A percentile compares a stretch with the other conserved stretches of the same genome.
Evolutionary conservation across 2,113 vertebrate species (phyloP).

Genomic region (Planiliza haematocheilus): DNA sequence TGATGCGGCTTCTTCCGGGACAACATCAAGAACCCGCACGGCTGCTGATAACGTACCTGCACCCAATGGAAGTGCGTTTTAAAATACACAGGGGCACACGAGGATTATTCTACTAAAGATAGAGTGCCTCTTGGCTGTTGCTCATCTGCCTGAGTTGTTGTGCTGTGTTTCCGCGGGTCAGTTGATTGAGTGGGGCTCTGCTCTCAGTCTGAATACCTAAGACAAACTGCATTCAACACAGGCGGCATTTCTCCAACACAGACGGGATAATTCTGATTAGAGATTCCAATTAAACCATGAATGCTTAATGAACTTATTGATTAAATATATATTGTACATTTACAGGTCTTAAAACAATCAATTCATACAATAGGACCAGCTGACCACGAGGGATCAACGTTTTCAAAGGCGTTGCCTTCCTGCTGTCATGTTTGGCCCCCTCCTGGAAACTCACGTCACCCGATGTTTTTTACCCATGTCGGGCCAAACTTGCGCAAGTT

Average conservation of each 20-base stretch:
- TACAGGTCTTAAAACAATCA: too few relatives aligned
- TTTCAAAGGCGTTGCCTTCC: too few relatives aligned
- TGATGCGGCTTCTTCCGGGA: slow-evolving; percentile 4
- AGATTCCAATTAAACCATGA: too few relatives aligned
- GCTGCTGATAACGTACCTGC: neutral
- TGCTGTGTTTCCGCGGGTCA: neutral
- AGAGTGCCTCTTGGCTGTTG: neutral
- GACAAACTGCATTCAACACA: neutral
- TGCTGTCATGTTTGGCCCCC: too few relatives aligned
- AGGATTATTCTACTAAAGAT: neutral
- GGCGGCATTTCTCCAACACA: neutral
- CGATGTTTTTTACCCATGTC: too few relatives aligned
- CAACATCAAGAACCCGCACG: slow-evolving; percentile 2
- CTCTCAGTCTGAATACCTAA: neutral
- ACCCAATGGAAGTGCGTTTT: neutral
- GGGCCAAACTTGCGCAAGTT: too few relatives aligned
- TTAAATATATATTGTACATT: too few relatives aligned
- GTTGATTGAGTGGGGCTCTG: neutral
- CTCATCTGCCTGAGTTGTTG: neutral
- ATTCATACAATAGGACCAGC: too few relatives aligned
- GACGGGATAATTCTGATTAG: too few relatives aligned
- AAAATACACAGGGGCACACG: neutral
- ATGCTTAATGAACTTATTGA: too few relatives aligned
- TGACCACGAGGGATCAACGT: too few relatives aligned
- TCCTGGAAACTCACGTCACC: too few relatives aligned